phyloP scores from a whole-genome alignment of 2,797 vertebrate genomes.

The Pseudocheirus occidentalis region DNA sequence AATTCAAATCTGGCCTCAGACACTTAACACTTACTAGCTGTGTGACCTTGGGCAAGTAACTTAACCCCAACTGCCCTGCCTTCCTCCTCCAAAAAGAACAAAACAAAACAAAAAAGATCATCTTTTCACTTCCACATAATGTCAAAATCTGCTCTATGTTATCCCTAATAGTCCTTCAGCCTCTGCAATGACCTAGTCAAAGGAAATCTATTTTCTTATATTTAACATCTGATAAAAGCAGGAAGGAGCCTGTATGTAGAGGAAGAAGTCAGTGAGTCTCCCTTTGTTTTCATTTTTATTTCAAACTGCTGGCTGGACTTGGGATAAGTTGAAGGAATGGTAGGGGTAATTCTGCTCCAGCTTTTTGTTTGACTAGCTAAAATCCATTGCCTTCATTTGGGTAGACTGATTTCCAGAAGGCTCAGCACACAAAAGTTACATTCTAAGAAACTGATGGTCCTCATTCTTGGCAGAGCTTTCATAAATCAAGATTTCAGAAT shows the following conservation, averaged over 20 bases:
- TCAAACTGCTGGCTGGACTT: neutral
- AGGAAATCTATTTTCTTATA: constrained; percentile 10
- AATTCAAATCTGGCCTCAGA: too few species aligned
- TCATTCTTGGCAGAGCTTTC: constrained; percentile 2
- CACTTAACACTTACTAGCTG: too few species aligned
- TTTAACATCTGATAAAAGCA: constrained; percentile 7
- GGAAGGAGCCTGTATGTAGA: neutral
- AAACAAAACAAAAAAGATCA: neutral
- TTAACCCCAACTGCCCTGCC: too few species aligned
- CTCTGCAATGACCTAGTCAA: constrained; percentile 1
- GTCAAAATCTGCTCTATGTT: neutral
- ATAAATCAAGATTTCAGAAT: constrained; percentile 8
- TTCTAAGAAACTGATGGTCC: neutral
- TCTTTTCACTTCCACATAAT: neutral
- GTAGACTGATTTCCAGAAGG: neutral
- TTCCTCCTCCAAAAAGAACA: too few species aligned
- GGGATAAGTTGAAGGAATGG: neutral
- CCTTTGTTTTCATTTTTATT: neutral
- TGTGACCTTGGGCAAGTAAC: too few species aligned
- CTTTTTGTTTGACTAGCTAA: neutral
- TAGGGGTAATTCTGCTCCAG: neutral
- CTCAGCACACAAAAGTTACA: neutral
- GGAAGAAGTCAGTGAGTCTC: neutral
- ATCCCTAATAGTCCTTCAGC: neutral
- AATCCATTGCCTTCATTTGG: neutral